Evolutionary conservation across 2,888 invertebrate species (phyloP).

Genomic region (Yponomeuta cagnagella): DNA sequence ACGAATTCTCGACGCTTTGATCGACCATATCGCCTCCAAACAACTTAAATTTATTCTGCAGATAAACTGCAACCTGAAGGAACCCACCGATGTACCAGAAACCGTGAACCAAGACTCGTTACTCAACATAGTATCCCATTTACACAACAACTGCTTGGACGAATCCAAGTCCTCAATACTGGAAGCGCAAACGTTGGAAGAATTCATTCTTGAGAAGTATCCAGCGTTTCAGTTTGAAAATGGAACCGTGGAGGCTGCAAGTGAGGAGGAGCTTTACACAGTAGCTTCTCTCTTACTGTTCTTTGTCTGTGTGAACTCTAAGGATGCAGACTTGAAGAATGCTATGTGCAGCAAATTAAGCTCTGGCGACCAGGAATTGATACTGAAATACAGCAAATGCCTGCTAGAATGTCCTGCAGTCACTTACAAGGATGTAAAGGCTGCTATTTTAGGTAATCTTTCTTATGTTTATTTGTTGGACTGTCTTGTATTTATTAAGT

Average conservation of each 20-base stretch:
- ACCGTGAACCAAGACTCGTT: slow-evolving; percentile 45
- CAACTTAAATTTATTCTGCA: slow-evolving; percentile 26
- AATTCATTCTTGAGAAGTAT: slow-evolving; percentile 63
- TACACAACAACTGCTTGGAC: slow-evolving; percentile 56
- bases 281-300: slow-evolving; percentile 69
- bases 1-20: too few relatives aligned
- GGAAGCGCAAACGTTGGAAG: slow-evolving; percentile 53
- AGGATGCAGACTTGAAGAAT: slow-evolving; percentile 69
- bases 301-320: slow-evolving; percentile 70
- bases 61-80: slow-evolving; percentile 67
- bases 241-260: slow-evolving; percentile 39
- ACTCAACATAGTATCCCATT: slow-evolving; percentile 51
- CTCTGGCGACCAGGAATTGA: slow-evolving; percentile 68
- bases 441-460: slow-evolving; percentile 54
- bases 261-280: slow-evolving; percentile 51
- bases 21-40: not conserved
- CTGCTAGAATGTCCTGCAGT: slow-evolving; percentile 64
- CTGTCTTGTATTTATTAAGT: too few relatives aligned
- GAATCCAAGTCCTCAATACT: slow-evolving; percentile 59
- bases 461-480: too few relatives aligned
- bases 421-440: slow-evolving; percentile 52
- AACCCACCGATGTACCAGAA: slow-evolving; percentile 34
- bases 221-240: slow-evolving; percentile 65
- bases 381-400: slow-evolving; percentile 70
- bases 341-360: slow-evolving; percentile 73